phyloP scores from a whole-genome alignment of 1,140 invertebrate species.

The Mya arenaria region DNA sequence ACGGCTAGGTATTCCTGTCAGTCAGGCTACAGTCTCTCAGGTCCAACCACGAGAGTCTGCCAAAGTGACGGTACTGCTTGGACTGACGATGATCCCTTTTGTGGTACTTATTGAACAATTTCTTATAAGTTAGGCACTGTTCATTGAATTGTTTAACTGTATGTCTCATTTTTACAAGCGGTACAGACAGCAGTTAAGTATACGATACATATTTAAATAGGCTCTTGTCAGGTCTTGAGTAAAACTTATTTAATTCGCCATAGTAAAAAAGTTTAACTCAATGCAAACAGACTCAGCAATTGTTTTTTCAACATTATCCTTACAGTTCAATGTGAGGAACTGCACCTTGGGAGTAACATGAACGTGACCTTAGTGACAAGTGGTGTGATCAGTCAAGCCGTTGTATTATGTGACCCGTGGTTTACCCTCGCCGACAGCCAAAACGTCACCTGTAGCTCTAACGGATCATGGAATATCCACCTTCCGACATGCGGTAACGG shows the following conservation, averaged over 20 bases:
- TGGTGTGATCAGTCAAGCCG: background rate
- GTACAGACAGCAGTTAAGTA: background rate
- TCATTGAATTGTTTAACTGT: background rate
- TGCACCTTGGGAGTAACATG: background rate
- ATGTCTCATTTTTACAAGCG: background rate
- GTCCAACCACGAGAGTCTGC: background rate
- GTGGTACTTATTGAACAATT: slow-evolving; percentile 2
- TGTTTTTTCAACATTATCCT: background rate
- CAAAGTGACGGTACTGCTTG: slow-evolving; percentile 19
- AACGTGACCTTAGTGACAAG: slow-evolving; percentile 1
- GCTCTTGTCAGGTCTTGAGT: background rate
- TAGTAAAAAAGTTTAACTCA: background rate
- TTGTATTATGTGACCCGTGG: slow-evolving; percentile 11
- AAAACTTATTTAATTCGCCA: background rate
- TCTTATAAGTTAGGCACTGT: background rate
- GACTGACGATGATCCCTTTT: slow-evolving; percentile 13
- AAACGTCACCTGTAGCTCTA: slow-evolving; percentile 25
- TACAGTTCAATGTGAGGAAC: slow-evolving; percentile 4
- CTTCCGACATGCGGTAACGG: slow-evolving; percentile 7
- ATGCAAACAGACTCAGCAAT: background rate
- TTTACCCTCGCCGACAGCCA: slow-evolving; percentile 7
- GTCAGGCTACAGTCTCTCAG: slow-evolving; percentile 11
- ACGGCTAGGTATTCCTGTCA: slow-evolving; percentile 9
- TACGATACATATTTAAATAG: background rate
- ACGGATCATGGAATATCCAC: slow-evolving; percentile 20